phyloP scores from a whole-genome alignment of 2,888 invertebrate species.

The Trachelus troglodyta region DNA sequence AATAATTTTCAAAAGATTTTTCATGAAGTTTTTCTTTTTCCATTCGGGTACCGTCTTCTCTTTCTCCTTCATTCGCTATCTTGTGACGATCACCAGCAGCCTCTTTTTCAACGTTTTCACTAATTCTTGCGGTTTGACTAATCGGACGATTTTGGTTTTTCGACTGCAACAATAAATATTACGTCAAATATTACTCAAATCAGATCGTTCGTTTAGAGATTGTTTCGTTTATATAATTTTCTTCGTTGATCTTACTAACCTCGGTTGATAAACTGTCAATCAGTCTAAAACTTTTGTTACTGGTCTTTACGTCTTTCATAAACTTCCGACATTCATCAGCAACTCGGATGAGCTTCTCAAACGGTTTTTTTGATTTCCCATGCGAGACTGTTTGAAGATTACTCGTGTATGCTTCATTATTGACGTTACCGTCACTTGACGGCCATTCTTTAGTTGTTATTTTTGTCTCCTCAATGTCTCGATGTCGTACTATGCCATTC shows the following conservation, averaged over 20 bases:
- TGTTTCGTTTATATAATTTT: background rate
- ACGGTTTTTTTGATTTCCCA: conserved; percentile 9
- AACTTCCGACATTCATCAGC: conserved; percentile 35
- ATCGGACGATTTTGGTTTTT: background rate
- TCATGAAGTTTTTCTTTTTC: background rate
- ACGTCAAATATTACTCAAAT: background rate
- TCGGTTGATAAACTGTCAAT: conserved; percentile 17
- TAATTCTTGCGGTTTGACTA: background rate
- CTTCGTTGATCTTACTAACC: background rate
- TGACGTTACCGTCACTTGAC: background rate
- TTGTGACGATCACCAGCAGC: background rate
- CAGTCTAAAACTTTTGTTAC: conserved; percentile 30
- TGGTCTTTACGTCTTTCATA: conserved; percentile 28
- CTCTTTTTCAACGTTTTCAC: background rate
- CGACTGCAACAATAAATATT: background rate
- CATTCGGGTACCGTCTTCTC: background rate
- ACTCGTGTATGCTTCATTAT: conserved; percentile 13
- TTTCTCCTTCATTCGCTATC: background rate
- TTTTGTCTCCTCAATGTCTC: background rate
- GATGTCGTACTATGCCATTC: conserved; percentile 21
- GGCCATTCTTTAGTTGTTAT: conserved; percentile 1
- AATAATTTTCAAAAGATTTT: background rate
- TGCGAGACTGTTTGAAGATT: background rate
- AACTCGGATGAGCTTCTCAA: conserved; percentile 27
- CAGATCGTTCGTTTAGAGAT: background rate